Base-by-base conservation (phyloP, 2,888 invertebrate genomes). In the Altica lythri region DNA sequence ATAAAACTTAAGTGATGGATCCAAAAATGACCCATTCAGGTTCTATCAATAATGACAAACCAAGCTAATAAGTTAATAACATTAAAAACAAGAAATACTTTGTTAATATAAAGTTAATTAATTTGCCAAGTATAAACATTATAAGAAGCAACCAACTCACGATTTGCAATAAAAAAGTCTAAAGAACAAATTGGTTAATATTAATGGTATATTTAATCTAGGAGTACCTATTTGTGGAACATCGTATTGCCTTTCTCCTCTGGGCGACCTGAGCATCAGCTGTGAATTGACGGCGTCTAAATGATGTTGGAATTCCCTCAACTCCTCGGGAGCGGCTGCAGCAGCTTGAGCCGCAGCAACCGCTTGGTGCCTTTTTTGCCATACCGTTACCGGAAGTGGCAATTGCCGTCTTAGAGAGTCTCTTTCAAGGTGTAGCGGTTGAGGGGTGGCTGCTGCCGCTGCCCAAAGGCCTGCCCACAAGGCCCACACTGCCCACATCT, bases 181-280 rank as follows among this genome's bases (percentile, higher is more conserved):
- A n/a, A n/a, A n/a, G n/a, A n/a, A n/a, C n/a, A n/a, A n/a, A n/a
- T n/a, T n/a, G n/a, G n/a, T n/a, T n/a, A n/a, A n/a, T n/a, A n/a
- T n/a, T n/a, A n/a, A n/a, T n/a, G n/a, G n/a, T n/a, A n/a, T n/a
- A n/a, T n/a, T n/a, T n/a, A n/a, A n/a, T n/a, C n/a, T n/a, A n/a
- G n/a, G n/a, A n/a, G n/a, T 66, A 91, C 91, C 90, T 72, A 91
- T 90, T 80, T 90, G 90, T 66, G 91, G 91, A 63, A 91, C 90
- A 78, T 91, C 91, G 77, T 90, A 91, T 69, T 86, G 86, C 68
- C 88, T 81, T 73, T 84, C 86, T 62, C 88, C 86, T 66, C 90
- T 83, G 57, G 88, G 83, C 54, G 88, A 85, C 64, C 90, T 83
- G 71, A 89, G 78, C 88, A 91, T 88, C 78, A 90, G 82, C 76